A percentile compares a stretch with the other conserved stretches of the same genome.
phyloP scores from a whole-genome alignment of 1,140 invertebrate species.

The Ceratina australensis region DNA sequence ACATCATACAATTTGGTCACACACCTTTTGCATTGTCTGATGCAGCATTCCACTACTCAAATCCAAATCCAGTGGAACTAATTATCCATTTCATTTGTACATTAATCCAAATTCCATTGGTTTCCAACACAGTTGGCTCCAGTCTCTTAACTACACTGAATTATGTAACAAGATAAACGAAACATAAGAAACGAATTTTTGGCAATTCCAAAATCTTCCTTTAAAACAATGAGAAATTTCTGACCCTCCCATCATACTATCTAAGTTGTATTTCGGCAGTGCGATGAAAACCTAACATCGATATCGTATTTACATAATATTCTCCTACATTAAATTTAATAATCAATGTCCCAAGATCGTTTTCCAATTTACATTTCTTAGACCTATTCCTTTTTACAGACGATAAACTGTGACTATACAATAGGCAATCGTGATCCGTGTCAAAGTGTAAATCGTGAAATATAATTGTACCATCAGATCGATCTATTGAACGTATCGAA shows the following conservation, averaged over 20 bases:
- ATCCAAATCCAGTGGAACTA: conserved; percentile 32
- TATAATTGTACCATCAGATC: background rate
- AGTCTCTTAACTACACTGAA: conserved; percentile 25
- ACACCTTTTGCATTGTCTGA: conserved; percentile 24
- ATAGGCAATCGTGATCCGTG: background rate
- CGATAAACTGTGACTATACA: background rate
- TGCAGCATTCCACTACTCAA: conserved; percentile 27
- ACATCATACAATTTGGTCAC: conserved; percentile 24
- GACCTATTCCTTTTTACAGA: background rate
- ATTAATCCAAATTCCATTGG: conserved; percentile 30
- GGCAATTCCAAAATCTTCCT: background rate
- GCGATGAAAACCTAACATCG: background rate
- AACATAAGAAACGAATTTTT: conserved; percentile 23
- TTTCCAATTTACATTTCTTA: background rate
- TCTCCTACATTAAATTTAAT: background rate
- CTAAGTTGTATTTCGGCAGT: too few species aligned
- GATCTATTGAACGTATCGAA: background rate
- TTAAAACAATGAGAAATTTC: background rate
- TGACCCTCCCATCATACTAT: background rate
- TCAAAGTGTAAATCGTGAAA: background rate
- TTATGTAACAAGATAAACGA: conserved; percentile 25
- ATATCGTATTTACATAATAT: background rate
- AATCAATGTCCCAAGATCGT: background rate
- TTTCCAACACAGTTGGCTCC: conserved; percentile 21
- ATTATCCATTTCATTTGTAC: conserved; percentile 26